A percentile compares a stretch with the other conserved stretches of the same genome.
Evolutionary conservation across 2,888 invertebrate genomes (phyloP).

Genomic region (Drosophila limbata): DNA sequence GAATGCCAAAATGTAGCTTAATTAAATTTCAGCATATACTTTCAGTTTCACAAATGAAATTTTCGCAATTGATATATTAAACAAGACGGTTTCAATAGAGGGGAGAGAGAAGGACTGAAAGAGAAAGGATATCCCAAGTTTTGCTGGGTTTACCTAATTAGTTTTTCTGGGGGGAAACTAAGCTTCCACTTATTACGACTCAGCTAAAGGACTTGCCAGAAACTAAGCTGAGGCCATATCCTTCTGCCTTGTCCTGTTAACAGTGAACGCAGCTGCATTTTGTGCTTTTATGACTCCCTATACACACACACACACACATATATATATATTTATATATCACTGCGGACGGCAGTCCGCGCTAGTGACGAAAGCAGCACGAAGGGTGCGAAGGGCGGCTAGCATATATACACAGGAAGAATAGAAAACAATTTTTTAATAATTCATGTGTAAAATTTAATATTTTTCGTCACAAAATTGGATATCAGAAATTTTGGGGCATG

Average conservation of each 20-base stretch:
- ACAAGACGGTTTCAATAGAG: not conserved
- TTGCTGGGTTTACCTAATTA: not conserved
- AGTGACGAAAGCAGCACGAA: too few species aligned
- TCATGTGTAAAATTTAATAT: too few species aligned
- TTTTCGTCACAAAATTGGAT: too few species aligned
- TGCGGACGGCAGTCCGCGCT: too few species aligned
- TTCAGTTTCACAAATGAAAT: constrained; percentile 5
- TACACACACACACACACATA: not conserved
- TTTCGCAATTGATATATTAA: constrained; percentile 4
- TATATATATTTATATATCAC: not conserved
- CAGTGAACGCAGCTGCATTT: constrained; percentile 4
- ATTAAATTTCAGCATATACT: constrained; percentile 10
- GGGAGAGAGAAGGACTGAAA: not conserved
- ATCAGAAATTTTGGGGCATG: too few species aligned
- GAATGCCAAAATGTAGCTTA: not conserved
- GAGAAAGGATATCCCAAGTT: not conserved
- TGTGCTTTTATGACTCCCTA: not conserved
- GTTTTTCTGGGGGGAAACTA: not conserved
- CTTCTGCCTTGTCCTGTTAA: not conserved
- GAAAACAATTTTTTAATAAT: too few species aligned
- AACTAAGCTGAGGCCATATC: not conserved
- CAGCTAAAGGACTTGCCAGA: not conserved
- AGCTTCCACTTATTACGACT: not conserved
- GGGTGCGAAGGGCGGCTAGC: too few species aligned
- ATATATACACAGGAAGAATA: too few species aligned